Percentiles rank a stretch among this genome's conserved stretches.
Conservation (phyloP, 2,113 vertebrate species). For the Brachirus orientalis region DNA sequence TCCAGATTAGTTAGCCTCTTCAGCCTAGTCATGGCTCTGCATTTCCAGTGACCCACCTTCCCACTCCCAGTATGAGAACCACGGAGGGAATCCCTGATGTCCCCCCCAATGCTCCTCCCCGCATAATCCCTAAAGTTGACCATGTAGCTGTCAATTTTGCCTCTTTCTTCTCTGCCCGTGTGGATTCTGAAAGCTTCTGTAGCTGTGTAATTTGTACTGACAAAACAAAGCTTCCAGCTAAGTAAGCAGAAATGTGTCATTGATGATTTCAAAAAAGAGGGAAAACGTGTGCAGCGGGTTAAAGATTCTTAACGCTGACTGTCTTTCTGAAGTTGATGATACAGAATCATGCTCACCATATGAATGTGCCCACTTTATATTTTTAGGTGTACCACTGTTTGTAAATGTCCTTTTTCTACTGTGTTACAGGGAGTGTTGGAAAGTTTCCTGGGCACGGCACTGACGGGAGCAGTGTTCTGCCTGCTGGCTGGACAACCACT, state of each 20-base stretch:
- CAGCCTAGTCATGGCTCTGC: conserved; percentile 47
- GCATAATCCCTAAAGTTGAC: not conserved
- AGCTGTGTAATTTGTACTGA: no score
- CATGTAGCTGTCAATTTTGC: not conserved
- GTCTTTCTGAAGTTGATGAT: not conserved
- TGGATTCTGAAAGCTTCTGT: no score
- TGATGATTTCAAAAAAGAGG: not conserved
- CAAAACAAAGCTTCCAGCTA: conserved; percentile 24
- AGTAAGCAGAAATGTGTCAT: conserved; percentile 4
- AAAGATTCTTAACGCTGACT: no score
- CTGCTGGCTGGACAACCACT: conserved; percentile 94
- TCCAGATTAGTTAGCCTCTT: conserved; percentile 73
- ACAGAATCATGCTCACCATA: not conserved
- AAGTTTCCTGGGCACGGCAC: conserved; percentile 95
- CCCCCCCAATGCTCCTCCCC: conserved; percentile 14
- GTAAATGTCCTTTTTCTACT: not conserved
- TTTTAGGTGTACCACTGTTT: not conserved
- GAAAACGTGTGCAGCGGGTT: no score
- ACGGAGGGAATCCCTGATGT: conserved; percentile 63
- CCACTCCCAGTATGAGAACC: not conserved
- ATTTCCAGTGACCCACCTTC: conserved; percentile 18
- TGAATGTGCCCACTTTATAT: not conserved
- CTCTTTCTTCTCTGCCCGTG: not conserved
- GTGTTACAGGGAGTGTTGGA: conserved; percentile 91
- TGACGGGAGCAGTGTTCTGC: conserved; percentile 91